phyloP scores from a whole-genome alignment of 2,888 invertebrate genomes.

The Aphrophora alni region DNA sequence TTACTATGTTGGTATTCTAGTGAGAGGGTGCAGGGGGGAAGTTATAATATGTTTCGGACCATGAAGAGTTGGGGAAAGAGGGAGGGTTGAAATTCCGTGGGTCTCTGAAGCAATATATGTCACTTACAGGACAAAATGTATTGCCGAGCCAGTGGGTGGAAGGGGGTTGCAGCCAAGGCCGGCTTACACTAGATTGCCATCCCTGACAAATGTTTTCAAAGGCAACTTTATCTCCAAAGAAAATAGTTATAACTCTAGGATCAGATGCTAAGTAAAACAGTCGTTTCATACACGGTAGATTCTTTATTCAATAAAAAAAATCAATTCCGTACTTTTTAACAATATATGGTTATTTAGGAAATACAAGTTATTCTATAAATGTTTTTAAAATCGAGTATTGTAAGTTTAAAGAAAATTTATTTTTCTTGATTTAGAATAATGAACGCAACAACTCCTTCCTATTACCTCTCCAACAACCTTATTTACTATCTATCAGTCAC shows the following conservation, averaged over 20 bases:
- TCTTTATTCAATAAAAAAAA: no score
- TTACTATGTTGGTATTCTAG: conserved; percentile 42
- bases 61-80: conserved; percentile 42
- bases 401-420: no score
- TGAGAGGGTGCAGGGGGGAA: conserved; percentile 22
- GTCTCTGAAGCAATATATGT: conserved; percentile 45
- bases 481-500: no score
- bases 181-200: conserved; percentile 17
- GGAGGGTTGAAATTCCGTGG: conserved; percentile 47
- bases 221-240: neutral
- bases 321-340: no score
- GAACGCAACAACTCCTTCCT: no score
- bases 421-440: no score
- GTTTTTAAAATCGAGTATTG: no score
- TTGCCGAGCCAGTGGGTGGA: neutral
- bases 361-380: no score
- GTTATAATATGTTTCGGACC: conserved; percentile 41
- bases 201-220: neutral
- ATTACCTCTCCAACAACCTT: no score
- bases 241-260: neutral
- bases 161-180: neutral
- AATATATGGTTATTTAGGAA: no score
- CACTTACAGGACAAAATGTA: conserved; percentile 44
- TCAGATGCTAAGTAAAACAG: neutral
- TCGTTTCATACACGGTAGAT: neutral